These are phyloP conservation scores for Tor tambroides DNA, from an alignment of 2,113 vertebrate genomes.

Conservation along the genomic window DNA sequence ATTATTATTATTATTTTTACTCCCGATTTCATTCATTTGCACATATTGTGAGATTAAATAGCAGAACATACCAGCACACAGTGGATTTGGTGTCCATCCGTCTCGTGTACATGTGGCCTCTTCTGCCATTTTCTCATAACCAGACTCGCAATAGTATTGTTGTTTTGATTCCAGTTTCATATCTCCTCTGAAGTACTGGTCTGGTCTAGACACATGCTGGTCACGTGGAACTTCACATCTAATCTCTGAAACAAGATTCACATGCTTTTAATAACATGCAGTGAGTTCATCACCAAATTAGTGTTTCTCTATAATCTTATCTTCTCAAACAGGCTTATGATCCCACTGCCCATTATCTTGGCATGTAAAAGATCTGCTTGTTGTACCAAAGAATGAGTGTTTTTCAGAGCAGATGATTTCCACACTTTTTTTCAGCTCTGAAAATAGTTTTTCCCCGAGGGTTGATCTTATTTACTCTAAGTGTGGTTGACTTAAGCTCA, in stretches of 20 bases:
- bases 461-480: slow-evolving; percentile 7
- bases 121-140: rapidly evolving
- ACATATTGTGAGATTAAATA: too few relatives aligned
- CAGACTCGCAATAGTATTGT: neutral
- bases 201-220: neutral
- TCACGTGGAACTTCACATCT: neutral
- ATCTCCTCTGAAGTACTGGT: neutral
- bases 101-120: slow-evolving; percentile 20
- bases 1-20: too few relatives aligned
- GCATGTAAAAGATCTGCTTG: neutral
- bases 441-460: slow-evolving; percentile 49
- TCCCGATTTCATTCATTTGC: too few relatives aligned
- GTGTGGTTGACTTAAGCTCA: neutral
- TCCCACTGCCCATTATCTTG: neutral
- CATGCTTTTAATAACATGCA: neutral
- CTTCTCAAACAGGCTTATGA: neutral
- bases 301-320: neutral
- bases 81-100: slow-evolving; percentile 30
- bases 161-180: neutral
- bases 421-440: neutral
- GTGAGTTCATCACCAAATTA: neutral
- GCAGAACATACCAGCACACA: slow-evolving; percentile 18
- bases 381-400: too few relatives aligned
- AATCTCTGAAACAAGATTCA: neutral
- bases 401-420: slow-evolving; percentile 42